Conservation (phyloP, 2,113 vertebrate species). For the Aphyosemion australe region DNA sequence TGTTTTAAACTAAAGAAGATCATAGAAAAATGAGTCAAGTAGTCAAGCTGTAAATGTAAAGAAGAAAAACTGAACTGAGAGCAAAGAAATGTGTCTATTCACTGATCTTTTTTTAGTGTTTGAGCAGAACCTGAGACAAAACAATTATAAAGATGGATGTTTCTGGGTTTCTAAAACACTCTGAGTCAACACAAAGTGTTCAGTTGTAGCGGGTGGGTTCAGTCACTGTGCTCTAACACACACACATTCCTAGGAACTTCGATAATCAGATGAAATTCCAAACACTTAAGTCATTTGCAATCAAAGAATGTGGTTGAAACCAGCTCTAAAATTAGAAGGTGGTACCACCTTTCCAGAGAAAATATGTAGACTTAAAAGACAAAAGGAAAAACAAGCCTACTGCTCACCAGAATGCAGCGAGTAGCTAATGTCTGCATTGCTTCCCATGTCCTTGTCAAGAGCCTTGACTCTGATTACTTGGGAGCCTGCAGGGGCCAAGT, state of each 20-base stretch:
- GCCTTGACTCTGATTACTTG: constrained; percentile 89
- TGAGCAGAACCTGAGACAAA: not conserved
- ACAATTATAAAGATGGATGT: constrained; percentile 5
- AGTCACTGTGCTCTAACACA: not conserved
- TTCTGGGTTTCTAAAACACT: not conserved
- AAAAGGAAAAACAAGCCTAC: constrained; percentile 19
- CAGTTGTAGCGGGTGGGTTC: not conserved
- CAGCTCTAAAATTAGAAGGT: no score
- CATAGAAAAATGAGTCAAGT: not conserved
- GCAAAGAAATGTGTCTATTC: not conserved
- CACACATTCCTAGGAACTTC: constrained; percentile 1
- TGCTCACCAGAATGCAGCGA: constrained; percentile 87
- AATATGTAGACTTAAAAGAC: not conserved
- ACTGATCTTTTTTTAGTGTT: not conserved
- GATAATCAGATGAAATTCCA: constrained; percentile 12
- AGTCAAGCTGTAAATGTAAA: not conserved
- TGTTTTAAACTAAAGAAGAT: not conserved
- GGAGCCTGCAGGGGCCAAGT: constrained; percentile 75
- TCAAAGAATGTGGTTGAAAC: not conserved
- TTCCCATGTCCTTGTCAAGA: constrained; percentile 86
- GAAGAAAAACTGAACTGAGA: constrained; percentile 7
- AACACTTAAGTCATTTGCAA: constrained; percentile 1
- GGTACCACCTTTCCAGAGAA: not conserved
- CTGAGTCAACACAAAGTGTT: not conserved
- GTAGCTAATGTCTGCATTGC: constrained; percentile 88